A percentile compares a stretch with the other conserved stretches of the same genome.
Conservation (phyloP, 2,888 invertebrate genomes). For the Acronicta psi region DNA sequence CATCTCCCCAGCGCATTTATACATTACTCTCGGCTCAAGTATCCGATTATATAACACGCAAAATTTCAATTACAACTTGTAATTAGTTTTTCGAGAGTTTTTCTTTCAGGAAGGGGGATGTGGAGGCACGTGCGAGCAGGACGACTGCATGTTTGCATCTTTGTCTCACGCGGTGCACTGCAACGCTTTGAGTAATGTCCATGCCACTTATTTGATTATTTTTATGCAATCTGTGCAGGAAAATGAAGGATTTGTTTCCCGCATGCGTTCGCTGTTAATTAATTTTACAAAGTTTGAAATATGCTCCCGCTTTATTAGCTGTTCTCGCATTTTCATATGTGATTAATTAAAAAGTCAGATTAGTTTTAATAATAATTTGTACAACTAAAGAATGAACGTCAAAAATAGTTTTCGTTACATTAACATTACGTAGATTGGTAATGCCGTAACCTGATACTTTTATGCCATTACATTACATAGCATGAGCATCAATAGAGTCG, state of each 20-base stretch:
- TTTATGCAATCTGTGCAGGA: slow-evolving; percentile 87
- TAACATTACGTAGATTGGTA: too few relatives aligned
- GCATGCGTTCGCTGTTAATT: slow-evolving; percentile 81
- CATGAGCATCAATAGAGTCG: neutral
- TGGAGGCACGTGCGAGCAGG: slow-evolving; percentile 76
- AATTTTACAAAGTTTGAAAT: slow-evolving; percentile 74
- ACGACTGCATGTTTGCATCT: slow-evolving; percentile 57
- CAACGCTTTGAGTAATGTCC: slow-evolving; percentile 85
- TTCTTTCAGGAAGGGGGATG: slow-evolving; percentile 87
- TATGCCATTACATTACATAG: too few relatives aligned
- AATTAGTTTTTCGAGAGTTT: slow-evolving; percentile 90
- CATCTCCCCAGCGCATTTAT: slow-evolving; percentile 87
- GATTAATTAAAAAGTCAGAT: slow-evolving; percentile 25
- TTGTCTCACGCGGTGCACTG: slow-evolving; percentile 72
- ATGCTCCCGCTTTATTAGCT: slow-evolving; percentile 37
- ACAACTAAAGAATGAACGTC: neutral
- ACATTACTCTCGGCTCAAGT: slow-evolving; percentile 89
- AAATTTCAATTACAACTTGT: slow-evolving; percentile 90
- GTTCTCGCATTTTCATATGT: slow-evolving; percentile 24
- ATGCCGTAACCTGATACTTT: too few relatives aligned
- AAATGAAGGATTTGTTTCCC: slow-evolving; percentile 85
- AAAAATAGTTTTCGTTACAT: too few relatives aligned
- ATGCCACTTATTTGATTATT: slow-evolving; percentile 88
- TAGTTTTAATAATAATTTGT: slow-evolving; percentile 13
- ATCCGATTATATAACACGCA: slow-evolving; percentile 90